A percentile compares a stretch with the other conserved stretches of the same genome.
Evolutionary conservation across 2,888 invertebrate species (phyloP).

Genomic region (Drosophila rellima): DNA sequence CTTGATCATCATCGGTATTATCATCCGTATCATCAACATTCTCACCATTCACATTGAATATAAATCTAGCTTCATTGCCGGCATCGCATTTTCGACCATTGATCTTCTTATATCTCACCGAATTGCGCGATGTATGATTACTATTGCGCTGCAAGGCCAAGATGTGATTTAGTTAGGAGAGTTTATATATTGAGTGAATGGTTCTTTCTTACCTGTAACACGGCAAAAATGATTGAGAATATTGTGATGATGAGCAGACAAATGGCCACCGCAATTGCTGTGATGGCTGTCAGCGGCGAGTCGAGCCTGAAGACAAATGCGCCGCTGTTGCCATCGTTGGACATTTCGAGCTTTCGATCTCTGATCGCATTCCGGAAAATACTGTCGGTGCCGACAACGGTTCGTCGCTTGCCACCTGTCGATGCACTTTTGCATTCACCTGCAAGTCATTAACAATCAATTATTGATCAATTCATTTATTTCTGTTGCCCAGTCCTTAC

Average conservation of each 20-base stretch:
- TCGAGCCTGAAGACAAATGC: slow-evolving; percentile 83
- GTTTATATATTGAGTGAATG: background rate
- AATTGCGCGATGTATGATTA: slow-evolving; percentile 76
- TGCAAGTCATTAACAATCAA: slow-evolving; percentile 74
- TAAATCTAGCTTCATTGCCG: slow-evolving; percentile 68
- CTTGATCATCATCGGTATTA: slow-evolving; percentile 55
- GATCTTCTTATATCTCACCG: slow-evolving; percentile 84
- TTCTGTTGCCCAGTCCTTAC: slow-evolving; percentile 16
- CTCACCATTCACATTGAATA: slow-evolving; percentile 68
- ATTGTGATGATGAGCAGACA: slow-evolving; percentile 90
- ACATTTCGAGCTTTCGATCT: background rate
- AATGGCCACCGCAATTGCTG: slow-evolving; percentile 89
- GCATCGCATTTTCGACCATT: slow-evolving; percentile 28
- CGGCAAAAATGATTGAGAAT: slow-evolving; percentile 90
- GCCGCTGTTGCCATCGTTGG: slow-evolving; percentile 53
- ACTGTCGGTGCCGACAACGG: slow-evolving; percentile 83
- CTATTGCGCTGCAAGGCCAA: slow-evolving; percentile 77
- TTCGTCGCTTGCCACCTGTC: slow-evolving; percentile 91
- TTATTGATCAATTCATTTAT: background rate
- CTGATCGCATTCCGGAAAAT: slow-evolving; percentile 45
- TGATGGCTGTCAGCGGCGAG: slow-evolving; percentile 88
- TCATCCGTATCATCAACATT: slow-evolving; percentile 71
- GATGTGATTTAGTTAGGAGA: background rate
- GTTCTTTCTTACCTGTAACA: slow-evolving; percentile 89
- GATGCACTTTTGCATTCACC: slow-evolving; percentile 91